These are phyloP conservation scores for Botrylloides violaceus DNA, from an alignment of 23 tunicate genomes.

Conservation along the genomic window DNA sequence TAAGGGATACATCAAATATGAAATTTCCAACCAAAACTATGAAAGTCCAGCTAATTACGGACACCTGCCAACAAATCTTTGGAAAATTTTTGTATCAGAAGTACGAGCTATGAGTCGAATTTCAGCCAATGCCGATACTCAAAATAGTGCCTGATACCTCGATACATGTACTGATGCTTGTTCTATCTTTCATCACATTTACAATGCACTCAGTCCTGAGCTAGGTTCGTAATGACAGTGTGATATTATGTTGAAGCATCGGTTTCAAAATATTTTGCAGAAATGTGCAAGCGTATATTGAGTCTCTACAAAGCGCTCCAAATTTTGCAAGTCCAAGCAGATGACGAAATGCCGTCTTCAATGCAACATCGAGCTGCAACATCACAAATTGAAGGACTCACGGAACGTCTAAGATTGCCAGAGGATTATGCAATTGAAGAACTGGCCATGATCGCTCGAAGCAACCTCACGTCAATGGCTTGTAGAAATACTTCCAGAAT, in stretches of 20 bases:
- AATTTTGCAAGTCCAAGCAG: conserved; percentile 9
- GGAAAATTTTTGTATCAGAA: no score
- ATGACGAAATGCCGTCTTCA: neutral
- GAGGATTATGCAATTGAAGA: conserved; percentile 69
- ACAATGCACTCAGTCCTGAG: no score
- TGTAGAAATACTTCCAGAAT: neutral
- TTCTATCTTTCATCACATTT: no score
- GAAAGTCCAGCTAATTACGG: no score
- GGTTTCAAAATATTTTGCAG: conserved; percentile 25
- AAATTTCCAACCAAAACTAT: no score
- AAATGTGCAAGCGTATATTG: conserved; percentile 44
- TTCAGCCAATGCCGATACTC: no score
- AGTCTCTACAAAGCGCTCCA: conserved; percentile 36
- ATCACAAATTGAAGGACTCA: conserved; percentile 18
- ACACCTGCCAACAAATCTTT: no score
- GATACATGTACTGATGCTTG: no score
- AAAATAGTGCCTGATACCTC: no score
- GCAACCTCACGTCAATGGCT: conserved; percentile 27
- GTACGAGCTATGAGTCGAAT: no score
- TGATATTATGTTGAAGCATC: no score
- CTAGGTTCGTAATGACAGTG: neutral
- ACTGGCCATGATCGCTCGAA: conserved; percentile 21
- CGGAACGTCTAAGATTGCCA: conserved; percentile 30
- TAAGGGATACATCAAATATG: no score
- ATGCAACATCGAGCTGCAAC: neutral